Evolutionary conservation across 2,888 invertebrate genomes (phyloP), one percentile per base, ranked within the genome.

Genomic region (Amaurobius ferox): DNA sequence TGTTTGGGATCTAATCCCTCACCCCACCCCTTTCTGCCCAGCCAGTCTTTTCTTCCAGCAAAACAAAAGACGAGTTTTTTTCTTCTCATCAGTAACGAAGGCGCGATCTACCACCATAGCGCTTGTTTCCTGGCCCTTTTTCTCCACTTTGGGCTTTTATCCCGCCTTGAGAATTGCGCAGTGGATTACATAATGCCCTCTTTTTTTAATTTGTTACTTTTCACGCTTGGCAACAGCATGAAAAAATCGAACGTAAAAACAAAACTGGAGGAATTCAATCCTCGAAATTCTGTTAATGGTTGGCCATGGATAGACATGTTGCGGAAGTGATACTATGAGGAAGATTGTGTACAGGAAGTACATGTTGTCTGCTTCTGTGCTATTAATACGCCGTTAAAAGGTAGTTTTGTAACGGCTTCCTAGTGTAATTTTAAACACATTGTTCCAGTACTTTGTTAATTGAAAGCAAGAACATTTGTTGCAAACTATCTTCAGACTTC

Each of bases 31-130:
- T 23, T 85, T 66, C 55, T 71, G 48, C 76, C 39, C 40, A 11
- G 6, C 19, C 2, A n/a, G 26, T 29, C 32, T 55, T 77, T 85
- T 85, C 78, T 71, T 77, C 72, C 71, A 35, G 5, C 76, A 55
- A 55, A 85, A 85, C 77, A 77, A 85, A 85, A 66, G 76, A 28
- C n/a, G 29, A 13, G 13, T 74, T 71, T 83, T 77, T 77, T 32
- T 66, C 62, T 32, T 35, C 23, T 23, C 23, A 55, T 55, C 2
- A 23, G 23, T 3, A 55, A 55, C 23, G 23, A 55, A 55, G 55
- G 55, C 23, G 55, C 55, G 23, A 55, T 55, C 23, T 55, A 1
- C 55, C 55, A 23, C 55, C 77, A 72, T 68, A 19, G 29, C 35
- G 66, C 67, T 48, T 79, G 79, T 73, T 72, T 28, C 62, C 26